Conservation (phyloP, 2,888 invertebrate species). For the Aradus depressus region DNA sequence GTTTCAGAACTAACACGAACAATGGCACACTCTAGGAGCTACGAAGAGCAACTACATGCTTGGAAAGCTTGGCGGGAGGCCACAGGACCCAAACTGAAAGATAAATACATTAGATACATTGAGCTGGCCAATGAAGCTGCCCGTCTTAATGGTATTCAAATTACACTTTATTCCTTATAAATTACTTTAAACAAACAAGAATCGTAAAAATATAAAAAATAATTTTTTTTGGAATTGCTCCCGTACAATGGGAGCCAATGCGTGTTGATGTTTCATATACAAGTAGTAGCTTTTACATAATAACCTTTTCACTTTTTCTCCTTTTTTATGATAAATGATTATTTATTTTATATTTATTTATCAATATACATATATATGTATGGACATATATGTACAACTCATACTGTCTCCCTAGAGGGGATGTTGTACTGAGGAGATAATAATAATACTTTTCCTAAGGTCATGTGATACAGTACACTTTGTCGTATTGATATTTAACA, state of each 20-base stretch:
- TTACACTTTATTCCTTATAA: conserved; percentile 34
- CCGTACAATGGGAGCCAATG: too few relatives aligned
- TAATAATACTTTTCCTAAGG: too few relatives aligned
- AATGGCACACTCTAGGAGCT: conserved; percentile 59
- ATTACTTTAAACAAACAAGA: not conserved
- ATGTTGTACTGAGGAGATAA: too few relatives aligned
- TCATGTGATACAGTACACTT: too few relatives aligned
- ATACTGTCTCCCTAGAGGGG: too few relatives aligned
- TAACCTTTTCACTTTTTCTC: not conserved
- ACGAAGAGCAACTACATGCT: conserved; percentile 59
- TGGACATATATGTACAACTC: too few relatives aligned
- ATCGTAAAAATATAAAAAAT: too few relatives aligned
- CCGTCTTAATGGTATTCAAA: conserved; percentile 47
- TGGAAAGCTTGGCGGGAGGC: conserved; percentile 75
- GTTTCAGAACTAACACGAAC: conserved; percentile 48
- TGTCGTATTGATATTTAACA: too few relatives aligned
- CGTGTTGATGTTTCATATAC: too few relatives aligned
- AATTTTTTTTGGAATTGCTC: too few relatives aligned
- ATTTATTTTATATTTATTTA: too few relatives aligned
- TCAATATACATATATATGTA: too few relatives aligned
- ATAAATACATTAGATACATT: conserved; percentile 65
- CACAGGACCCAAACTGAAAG: conserved; percentile 62
- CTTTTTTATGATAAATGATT: not conserved
- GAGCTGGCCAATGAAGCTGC: conserved; percentile 71
- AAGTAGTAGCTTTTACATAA: not conserved